These are phyloP conservation scores for Diorhabda carinulata DNA, from an alignment of 1,140 invertebrate species.

Conservation along the genomic window DNA sequence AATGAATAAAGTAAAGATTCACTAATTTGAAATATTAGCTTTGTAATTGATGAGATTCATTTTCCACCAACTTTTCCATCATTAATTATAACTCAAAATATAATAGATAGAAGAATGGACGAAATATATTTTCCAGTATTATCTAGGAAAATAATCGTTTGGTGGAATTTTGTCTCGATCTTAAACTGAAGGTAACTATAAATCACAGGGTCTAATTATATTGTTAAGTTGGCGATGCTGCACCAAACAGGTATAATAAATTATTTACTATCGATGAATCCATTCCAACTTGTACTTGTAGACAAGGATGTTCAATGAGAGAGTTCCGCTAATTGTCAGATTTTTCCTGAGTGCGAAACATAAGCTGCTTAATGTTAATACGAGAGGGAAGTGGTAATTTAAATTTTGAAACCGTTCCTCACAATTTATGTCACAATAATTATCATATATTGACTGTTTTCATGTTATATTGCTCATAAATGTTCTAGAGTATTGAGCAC, in stretches of 20 bases:
- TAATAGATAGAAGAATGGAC: too few species aligned
- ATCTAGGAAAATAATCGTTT: neutral
- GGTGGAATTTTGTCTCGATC: neutral
- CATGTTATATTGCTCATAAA: too few species aligned
- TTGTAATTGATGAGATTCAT: too few species aligned
- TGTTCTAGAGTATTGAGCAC: too few species aligned
- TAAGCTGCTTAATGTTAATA: neutral
- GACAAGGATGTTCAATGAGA: neutral
- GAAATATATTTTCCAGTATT: neutral
- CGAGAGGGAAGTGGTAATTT: too few species aligned
- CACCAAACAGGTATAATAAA: slow-evolving; percentile 8
- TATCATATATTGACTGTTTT: too few species aligned
- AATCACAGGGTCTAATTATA: slow-evolving; percentile 9
- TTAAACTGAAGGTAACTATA: neutral
- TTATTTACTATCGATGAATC: slow-evolving; percentile 8
- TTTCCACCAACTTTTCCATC: too few species aligned
- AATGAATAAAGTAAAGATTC: too few species aligned
- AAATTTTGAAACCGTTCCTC: too few species aligned
- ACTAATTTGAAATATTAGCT: too few species aligned
- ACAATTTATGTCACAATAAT: too few species aligned
- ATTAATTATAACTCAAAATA: too few species aligned
- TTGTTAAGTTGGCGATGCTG: slow-evolving; percentile 6
- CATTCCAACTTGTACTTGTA: slow-evolving; percentile 7
- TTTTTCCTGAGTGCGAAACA: neutral
- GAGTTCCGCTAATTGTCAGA: neutral